Percentiles rank a stretch among this genome's conserved stretches.
These are phyloP conservation scores for Dryomyza anilis DNA, from an alignment of 2,888 invertebrate species.

Conservation along the genomic window DNA sequence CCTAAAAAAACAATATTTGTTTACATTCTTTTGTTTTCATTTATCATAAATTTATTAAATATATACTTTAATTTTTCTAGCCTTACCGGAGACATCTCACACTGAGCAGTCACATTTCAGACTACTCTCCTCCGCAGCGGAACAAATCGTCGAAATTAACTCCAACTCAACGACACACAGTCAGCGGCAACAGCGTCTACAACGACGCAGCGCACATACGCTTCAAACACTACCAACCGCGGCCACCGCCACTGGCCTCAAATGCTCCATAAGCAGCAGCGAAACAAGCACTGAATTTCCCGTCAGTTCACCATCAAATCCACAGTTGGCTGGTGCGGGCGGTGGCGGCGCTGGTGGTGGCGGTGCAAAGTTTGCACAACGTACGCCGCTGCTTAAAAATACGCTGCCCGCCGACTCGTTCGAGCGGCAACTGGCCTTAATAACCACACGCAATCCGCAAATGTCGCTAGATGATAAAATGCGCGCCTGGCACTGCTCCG, in stretches of 20 bases:
- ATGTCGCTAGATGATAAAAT: constrained; percentile 54
- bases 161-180: constrained; percentile 40
- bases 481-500: constrained; percentile 46
- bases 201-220: constrained; percentile 1
- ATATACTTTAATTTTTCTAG: background rate
- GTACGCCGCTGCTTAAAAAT: constrained; percentile 49
- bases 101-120: no score
- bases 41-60: background rate
- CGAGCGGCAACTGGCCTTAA: constrained; percentile 49
- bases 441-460: constrained; percentile 49
- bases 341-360: no score
- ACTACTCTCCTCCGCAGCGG: no score
- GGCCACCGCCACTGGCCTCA: no score
- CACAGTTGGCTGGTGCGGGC: constrained; percentile 48
- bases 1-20: background rate
- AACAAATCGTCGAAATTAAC: constrained; percentile 38
- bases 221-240: no score
- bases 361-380: constrained; percentile 39
- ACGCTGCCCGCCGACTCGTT: constrained; percentile 52
- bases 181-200: constrained; percentile 32
- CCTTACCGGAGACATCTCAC: background rate
- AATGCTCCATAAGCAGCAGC: constrained; percentile 30
- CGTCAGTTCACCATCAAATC: constrained; percentile 55
- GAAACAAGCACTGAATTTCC: constrained; percentile 57
- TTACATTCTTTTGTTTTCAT: background rate